These are phyloP conservation scores for Melanogrammus aeglefinus DNA, from an alignment of 2,797 vertebrate species.

Conservation along the genomic window DNA sequence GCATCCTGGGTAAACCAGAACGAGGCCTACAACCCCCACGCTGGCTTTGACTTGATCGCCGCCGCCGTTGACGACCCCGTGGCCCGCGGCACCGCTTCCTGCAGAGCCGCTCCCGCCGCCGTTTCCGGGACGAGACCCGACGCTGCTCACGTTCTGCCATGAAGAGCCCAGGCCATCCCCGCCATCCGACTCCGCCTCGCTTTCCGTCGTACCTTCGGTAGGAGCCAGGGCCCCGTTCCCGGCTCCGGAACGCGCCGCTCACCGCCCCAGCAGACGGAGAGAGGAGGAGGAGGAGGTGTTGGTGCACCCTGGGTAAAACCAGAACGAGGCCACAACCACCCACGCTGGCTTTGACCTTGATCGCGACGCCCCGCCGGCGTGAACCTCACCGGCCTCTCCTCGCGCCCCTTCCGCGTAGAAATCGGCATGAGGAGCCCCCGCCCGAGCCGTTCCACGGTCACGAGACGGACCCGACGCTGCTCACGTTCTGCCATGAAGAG, in stretches of 20 bases:
- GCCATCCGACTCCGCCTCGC: not conserved
- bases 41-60: not conserved
- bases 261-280: no score
- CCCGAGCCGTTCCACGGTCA: constrained; percentile 25
- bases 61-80: not conserved
- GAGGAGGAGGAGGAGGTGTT: no score
- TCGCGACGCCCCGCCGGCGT: no score
- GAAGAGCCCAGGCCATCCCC: constrained; percentile 61
- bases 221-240: not conserved
- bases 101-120: constrained; percentile 11
- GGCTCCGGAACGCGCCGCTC: no score
- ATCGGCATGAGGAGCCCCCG: no score
- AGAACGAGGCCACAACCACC: no score
- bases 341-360: no score
- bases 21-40: not conserved
- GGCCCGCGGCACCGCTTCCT: constrained; percentile 6
- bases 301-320: no score
- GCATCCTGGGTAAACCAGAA: not conserved
- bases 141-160: constrained; percentile 72
- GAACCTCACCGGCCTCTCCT: no score
- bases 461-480: constrained; percentile 46
- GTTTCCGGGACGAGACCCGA: constrained; percentile 33
- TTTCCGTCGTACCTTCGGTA: not conserved
- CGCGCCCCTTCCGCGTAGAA: no score
- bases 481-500: constrained; percentile 75